A percentile compares a stretch with the other conserved stretches of the same genome.
Conservation (phyloP, 2,113 vertebrate species). For the Paramisgurnus dabryanus region DNA sequence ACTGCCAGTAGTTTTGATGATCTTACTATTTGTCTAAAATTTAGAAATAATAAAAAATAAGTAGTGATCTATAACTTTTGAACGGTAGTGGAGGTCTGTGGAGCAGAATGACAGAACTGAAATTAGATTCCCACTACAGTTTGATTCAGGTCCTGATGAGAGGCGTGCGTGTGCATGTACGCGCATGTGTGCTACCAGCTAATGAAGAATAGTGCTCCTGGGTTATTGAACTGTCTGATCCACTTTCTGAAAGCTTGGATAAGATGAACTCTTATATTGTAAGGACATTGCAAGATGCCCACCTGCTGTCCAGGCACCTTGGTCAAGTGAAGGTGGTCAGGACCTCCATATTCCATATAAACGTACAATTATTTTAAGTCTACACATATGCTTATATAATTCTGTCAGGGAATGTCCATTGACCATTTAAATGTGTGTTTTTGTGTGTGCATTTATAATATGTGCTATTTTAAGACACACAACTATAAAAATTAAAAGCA, state of each 20-base stretch:
- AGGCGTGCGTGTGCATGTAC: not conserved
- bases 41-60: too few relatives aligned
- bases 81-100: too few relatives aligned
- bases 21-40: too few relatives aligned
- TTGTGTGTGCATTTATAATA: not conserved
- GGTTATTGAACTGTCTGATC: constrained; percentile 13
- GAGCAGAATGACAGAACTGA: constrained; percentile 6
- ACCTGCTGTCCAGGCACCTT: constrained; percentile 6
- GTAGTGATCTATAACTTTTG: too few relatives aligned
- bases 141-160: not conserved
- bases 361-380: constrained; percentile 1
- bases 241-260: constrained; percentile 8
- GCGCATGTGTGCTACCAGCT: not conserved
- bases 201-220: constrained; percentile 1
- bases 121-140: not conserved
- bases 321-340: not conserved
- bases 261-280: constrained; percentile 37
- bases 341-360: constrained; percentile 14
- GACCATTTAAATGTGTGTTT: not conserved
- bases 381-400: not conserved
- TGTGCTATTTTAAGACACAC: not conserved
- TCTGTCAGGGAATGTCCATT: constrained; percentile 11
- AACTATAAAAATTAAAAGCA: not conserved
- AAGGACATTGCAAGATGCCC: constrained; percentile 13
- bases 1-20: too few relatives aligned